Conservation (phyloP, 2,888 invertebrate genomes). For the Brenthis ino region DNA sequence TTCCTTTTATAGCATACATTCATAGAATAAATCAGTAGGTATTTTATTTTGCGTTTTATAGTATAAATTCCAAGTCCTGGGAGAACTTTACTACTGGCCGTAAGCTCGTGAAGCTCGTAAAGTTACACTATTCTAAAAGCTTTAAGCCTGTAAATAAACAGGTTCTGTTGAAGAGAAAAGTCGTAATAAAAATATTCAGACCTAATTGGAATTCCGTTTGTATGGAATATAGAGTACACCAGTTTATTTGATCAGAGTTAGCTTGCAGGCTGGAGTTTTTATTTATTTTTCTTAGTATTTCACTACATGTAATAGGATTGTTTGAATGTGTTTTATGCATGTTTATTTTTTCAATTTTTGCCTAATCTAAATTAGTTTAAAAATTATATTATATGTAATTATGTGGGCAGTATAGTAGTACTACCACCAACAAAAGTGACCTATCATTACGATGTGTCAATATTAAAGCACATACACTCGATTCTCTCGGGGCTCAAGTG, state of each 20-base stretch:
- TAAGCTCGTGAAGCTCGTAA: conserved; percentile 1
- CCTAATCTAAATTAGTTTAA: no score
- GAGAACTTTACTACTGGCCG: not conserved
- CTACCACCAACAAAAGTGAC: no score
- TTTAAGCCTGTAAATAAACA: conserved; percentile 14
- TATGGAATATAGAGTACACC: not conserved
- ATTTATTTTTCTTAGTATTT: conserved; percentile 4
- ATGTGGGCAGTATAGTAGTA: no score
- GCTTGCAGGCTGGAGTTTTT: not conserved
- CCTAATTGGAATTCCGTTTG: conserved; percentile 13
- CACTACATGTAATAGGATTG: not conserved
- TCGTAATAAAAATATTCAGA: conserved; percentile 9
- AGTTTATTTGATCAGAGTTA: not conserved
- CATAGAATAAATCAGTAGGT: no score
- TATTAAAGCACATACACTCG: no score
- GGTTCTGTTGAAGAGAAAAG: conserved; percentile 2
- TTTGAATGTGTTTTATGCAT: not conserved
- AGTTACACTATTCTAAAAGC: conserved; percentile 3
- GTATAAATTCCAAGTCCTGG: not conserved
- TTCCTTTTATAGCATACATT: no score
- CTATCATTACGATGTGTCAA: no score
- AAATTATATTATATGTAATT: no score
- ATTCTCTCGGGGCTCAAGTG: no score
- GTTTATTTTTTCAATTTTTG: no score
- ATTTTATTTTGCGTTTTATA: no score